Evolutionary conservation across 1,140 invertebrate genomes (phyloP), one percentile per base, ranked within the genome.

Genomic region (Lepidurus couesii): DNA sequence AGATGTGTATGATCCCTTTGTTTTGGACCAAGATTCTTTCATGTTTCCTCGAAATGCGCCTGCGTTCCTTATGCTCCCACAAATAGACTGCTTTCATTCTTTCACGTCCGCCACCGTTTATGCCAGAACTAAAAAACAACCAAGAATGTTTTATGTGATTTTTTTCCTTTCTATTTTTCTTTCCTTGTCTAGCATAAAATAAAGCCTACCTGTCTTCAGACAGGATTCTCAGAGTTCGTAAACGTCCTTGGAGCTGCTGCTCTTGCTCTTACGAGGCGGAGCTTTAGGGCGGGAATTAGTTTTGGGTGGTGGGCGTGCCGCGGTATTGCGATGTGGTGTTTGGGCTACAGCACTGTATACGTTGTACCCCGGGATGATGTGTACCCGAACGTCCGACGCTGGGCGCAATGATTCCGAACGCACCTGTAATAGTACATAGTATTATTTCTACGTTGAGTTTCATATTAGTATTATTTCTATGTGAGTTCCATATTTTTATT

Each of bases 351-450:
- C 74, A 16, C 53, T 74, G 82, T 92, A 90, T 85, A 90, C 90
- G 83, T 90, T 90, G 82, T 90, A 90, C 3, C 89, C 89, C 1
- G 89, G 92, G 82, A 94, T 92, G 44, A 94, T 92, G 82, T 93
- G 92, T 3, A 93, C 91, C 24, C 92, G 84, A 3, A 92, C 90
- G 75, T 93, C 91, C 7, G 89, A 87, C 0, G 89, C 85, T 1
- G 89, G 87, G 0, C 89, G 82, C 7, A 79, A 21, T 16, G 78
- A 74, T 34, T 79, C 78, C 44, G 44, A 45, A 16, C 76, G 42
- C 16, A 79, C 78, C 77, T 78, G 43, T 8, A 47, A 73, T 26
- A 42, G 6, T 26, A 42, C 1, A 10, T 6, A 76, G 42, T 11
- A 65, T 42, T 13, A 74, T 24, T 79, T 43, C 11, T 21, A 73